These are phyloP conservation scores for Lasiommata megera DNA, from an alignment of 2,888 invertebrate species.

Conservation along the genomic window DNA sequence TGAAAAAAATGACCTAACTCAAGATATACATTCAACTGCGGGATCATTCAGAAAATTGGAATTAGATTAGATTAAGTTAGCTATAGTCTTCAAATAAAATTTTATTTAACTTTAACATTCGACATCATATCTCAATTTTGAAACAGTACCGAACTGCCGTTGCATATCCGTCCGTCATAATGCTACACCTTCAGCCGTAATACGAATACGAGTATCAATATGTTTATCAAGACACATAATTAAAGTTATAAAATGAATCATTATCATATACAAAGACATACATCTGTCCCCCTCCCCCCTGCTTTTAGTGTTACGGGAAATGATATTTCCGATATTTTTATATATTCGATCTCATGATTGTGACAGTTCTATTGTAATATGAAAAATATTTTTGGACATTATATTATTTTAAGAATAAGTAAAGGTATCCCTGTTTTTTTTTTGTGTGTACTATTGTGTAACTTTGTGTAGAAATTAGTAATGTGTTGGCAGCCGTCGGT, in stretches of 20 bases:
- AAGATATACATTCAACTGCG: constrained; percentile 88
- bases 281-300: too few species aligned
- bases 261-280: too few species aligned
- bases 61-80: constrained; percentile 81
- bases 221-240: too few species aligned
- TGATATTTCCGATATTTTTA: neutral
- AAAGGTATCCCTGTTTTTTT: neutral
- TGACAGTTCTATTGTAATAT: neutral
- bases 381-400: neutral
- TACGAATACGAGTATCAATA: too few species aligned
- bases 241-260: too few species aligned
- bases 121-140: neutral
- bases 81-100: neutral
- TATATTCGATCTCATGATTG: constrained; percentile 3
- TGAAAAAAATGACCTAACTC: constrained; percentile 82
- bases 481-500: constrained; percentile 73
- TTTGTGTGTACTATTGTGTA: constrained; percentile 15
- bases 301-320: too few species aligned
- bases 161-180: too few species aligned
- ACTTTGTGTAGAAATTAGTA: constrained; percentile 23
- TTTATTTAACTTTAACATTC: constrained; percentile 14
- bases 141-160: too few species aligned
- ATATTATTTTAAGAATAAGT: neutral
- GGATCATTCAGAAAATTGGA: constrained; percentile 92
- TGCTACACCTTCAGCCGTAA: too few species aligned